These are phyloP conservation scores for Cataglyphis rosenhaueri DNA, from an alignment of 2,888 invertebrate genomes.

Conservation along the genomic window DNA sequence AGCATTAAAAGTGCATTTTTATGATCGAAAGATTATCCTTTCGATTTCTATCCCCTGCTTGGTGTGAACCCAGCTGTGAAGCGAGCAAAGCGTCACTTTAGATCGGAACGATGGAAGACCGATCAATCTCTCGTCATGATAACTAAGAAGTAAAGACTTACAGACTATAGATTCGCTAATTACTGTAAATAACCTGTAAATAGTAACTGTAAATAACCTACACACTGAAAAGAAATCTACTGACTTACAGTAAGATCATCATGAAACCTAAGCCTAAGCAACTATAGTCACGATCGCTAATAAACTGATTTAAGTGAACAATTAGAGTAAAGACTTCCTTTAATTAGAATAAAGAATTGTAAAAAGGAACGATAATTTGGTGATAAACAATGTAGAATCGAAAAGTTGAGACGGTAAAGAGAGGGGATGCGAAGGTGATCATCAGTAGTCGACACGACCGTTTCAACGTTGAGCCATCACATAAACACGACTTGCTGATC, in stretches of 20 bases:
- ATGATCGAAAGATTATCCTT: slow-evolving; percentile 65
- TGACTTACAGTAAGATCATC: slow-evolving; percentile 73
- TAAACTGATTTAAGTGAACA: slow-evolving; percentile 71
- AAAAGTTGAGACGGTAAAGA: slow-evolving; percentile 59
- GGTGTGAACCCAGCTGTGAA: slow-evolving; percentile 66
- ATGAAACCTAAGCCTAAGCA: slow-evolving; percentile 80
- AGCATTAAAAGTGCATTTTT: slow-evolving; percentile 22
- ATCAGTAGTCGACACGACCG: slow-evolving; percentile 65
- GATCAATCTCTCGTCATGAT: slow-evolving; percentile 74
- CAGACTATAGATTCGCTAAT: slow-evolving; percentile 72
- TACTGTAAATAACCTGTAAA: slow-evolving; percentile 72
- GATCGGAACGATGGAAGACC: slow-evolving; percentile 67
- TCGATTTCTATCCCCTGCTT: slow-evolving; percentile 63
- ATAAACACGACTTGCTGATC: slow-evolving; percentile 73
- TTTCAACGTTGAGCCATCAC: slow-evolving; percentile 71
- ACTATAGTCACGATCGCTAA: slow-evolving; percentile 74
- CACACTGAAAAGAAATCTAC: slow-evolving; percentile 78
- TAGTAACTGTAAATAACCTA: slow-evolving; percentile 71
- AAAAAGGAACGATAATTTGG: slow-evolving; percentile 74
- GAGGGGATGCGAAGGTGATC: slow-evolving; percentile 51
- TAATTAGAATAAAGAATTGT: slow-evolving; percentile 67
- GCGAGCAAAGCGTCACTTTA: slow-evolving; percentile 70
- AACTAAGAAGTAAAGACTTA: slow-evolving; percentile 77
- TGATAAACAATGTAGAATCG: slow-evolving; percentile 68
- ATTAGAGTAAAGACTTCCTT: slow-evolving; percentile 66